Evolutionary conservation across 2,888 invertebrate species (phyloP), one percentile per base, ranked within the genome.

Genomic region (Eupithecia subumbrata): DNA sequence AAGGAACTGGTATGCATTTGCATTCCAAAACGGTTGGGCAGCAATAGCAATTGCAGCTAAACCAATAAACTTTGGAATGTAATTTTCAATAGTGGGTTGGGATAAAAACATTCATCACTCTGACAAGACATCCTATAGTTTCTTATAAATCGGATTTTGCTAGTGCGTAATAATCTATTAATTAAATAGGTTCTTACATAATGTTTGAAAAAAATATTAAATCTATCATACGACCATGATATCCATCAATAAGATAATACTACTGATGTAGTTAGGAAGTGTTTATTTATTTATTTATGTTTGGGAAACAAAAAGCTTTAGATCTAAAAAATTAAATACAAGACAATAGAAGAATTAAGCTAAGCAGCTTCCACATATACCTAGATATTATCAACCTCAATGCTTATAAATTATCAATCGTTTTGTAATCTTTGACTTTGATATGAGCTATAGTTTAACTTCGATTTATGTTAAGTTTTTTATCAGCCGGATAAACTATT

Each of bases 1-100:
- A 37, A 30, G 63, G 63, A 70, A 60, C 70, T 30, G 71, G 60
- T 63, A 37, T 43, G 37, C 16, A 48, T 22, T 63, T 14, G 63
- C 63, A 63, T 63, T 30, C 25, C 5, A 16, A 63, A 16, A 30
- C 5, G 63, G 7, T 12, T 63, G 16, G 63, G 12, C 16, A 63
- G 14, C 63, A 14, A 22, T 25, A 25, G 22, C 60, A 30, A 25
- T 63, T 63, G 63, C 63, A 30, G 30, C 25, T 16, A 30, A 63
- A 63, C 63, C 63, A 30, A 30, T 63, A 63, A 14, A 25, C 16
- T 14, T 30, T 63, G 63, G 25, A 63, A 63, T 63, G 63, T 16
- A 16, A 30, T 16, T 30, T 63, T 30, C 16, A 12, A 30, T 25
- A 16, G 14, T 30, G 14, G 30, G 30, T 63, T 30, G 63, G 30